Base-by-base conservation (phyloP, 2,888 invertebrate genomes). In the Chrysolina oricalcia region DNA sequence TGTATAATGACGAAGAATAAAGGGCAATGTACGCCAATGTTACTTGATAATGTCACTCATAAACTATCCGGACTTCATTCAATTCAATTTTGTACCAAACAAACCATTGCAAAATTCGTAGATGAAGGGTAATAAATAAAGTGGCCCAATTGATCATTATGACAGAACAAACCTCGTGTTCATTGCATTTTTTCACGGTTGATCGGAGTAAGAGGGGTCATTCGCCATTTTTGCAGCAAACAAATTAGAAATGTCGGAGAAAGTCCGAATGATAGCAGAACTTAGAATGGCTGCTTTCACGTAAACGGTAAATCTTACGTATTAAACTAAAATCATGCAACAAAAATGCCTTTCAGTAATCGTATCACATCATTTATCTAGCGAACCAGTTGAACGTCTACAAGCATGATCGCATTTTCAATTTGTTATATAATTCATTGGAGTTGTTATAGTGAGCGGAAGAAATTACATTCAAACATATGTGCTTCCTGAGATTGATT, bases 291-390 rank as follows among this genome's bases (percentile, higher is more conserved):
- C 15, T n/a, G 59, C 59, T 59, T 59, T 59, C 59, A 59, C 59
- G 59, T 59, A 59, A 59, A 59, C 59, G 59, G 59, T 59, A 59
- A 59, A 59, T 59, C 59, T 59, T 59, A 59, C 59, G 59, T 59
- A 59, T 59, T 27, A 59, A 27, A 59, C 59, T 59, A 35, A 59
- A 53, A 59, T 59, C 59, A 59, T 59, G 59, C 59, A 59, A 59
- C 35, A 59, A 53, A 53, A 53, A 53, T 53, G 53, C 11, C 53
- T 53, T 21, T 53, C 53, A 53, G 53, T 23, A 53, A 53, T 53
- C 53, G 53, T 53, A 59, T 59, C 59, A 59, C 59, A 59, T 59
- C 59, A 59, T 59, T 59, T 59, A 59, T 59, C 59, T 59, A 59
- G 27, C 59, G n/a, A 59, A 35, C 59, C 23, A 59, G 35, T n/a